These are phyloP conservation scores for Synanthedon vespiformis DNA, from an alignment of 2,888 invertebrate genomes.

Conservation along the genomic window DNA sequence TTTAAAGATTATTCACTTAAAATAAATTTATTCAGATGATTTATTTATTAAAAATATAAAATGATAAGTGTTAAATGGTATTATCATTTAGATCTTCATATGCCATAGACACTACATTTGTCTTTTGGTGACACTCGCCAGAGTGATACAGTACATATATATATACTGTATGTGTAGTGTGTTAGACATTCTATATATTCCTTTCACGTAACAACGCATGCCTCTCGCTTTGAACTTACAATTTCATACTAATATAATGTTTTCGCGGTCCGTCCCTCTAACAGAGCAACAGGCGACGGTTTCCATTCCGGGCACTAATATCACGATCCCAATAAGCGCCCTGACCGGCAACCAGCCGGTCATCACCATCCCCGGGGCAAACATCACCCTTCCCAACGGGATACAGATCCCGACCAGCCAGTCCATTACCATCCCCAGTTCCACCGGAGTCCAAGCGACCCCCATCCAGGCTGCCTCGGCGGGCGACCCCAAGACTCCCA, in stretches of 20 bases:
- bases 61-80: too few relatives aligned
- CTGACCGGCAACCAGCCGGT: constrained; percentile 59
- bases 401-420: constrained; percentile 30
- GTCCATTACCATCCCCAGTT: constrained; percentile 36
- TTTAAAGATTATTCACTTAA: too few relatives aligned
- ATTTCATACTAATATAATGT: constrained; percentile 5
- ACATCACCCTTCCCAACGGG: constrained; percentile 55
- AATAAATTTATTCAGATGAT: too few relatives aligned
- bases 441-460: constrained; percentile 21
- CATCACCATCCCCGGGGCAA: constrained; percentile 69
- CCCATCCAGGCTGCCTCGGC: constrained; percentile 64
- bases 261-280: constrained; percentile 26
- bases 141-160: too few relatives aligned
- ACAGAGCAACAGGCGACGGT: constrained; percentile 69
- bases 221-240: constrained; percentile 34
- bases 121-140: too few relatives aligned
- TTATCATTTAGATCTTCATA: too few relatives aligned
- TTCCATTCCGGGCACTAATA: constrained; percentile 74
- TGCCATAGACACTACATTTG: too few relatives aligned
- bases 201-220: constrained; percentile 22
- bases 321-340: constrained; percentile 69
- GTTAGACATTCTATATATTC: too few relatives aligned
- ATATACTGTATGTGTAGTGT: too few relatives aligned
- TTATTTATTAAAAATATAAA: too few relatives aligned
- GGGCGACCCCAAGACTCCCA: constrained; percentile 71